Base-by-base conservation (phyloP, 1,140 invertebrate species). In the Oryctes rhinoceros region DNA sequence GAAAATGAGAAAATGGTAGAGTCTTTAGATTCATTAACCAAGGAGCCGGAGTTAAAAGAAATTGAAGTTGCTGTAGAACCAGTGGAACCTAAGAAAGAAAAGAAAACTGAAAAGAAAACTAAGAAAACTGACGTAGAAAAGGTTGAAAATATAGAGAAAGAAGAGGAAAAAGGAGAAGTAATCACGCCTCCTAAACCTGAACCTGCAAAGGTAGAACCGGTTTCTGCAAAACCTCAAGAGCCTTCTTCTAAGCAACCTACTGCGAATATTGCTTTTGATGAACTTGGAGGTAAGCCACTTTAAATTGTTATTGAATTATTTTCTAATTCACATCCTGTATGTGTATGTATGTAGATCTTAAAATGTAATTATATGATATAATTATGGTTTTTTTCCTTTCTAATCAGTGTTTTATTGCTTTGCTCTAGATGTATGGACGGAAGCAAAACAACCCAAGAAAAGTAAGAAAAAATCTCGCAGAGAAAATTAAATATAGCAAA, bases 221-320 rank as follows among this genome's bases (percentile, higher is more conserved):
- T n/a, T 37, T 0, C 74, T 20, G 24, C 49, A 48, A 59, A 81
- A 79, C n/a, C 24, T 9, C 18, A 81, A 76, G 15, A 78, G 44
- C 37, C 30, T 65, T 10, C 65, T 9, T 7, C 35, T 47, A 48
- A 76, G 24, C 49, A 77, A 67, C 49, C 76, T 18, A 15, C 18
- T 47, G 84, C 81, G 80, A 84, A 83, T 79, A 83, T 87, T 49
- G 91, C 88, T 24, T 93, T 93, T 87, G 92, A 94, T 87, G 92
- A 94, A 88, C 87, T 93, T 81, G 92, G 92, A 88, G 93, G 93
- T 93, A 89, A 87, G 62, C 49, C 35, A 15, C 67, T 30, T 81
- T 79, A 75, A 65, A 59, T 59, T 44, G 5, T 44, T 7, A 44
- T 0, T 44, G 3, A 44, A 44, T 44, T 44, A 10, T 44, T 7